phyloP scores from a whole-genome alignment of 2,888 invertebrate species.

The Crepidodera aurea region DNA sequence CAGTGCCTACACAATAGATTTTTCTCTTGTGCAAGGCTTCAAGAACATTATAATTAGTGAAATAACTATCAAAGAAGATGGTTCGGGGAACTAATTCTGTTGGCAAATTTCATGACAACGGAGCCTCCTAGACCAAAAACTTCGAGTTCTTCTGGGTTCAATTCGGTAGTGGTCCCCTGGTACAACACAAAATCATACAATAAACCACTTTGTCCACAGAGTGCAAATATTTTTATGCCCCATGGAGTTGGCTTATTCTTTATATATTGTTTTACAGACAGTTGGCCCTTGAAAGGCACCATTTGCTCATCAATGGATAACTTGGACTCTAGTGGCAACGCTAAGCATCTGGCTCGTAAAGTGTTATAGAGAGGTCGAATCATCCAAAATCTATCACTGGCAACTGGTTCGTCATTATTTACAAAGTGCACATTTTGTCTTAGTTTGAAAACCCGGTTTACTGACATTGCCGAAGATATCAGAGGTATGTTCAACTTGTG shows the following conservation, averaged over 20 bases:
- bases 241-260: neutral
- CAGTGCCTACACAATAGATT: neutral
- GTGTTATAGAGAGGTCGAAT: slow-evolving; percentile 8
- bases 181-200: slow-evolving; percentile 4
- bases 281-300: neutral
- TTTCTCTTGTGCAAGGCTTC: neutral
- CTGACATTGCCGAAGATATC: neutral
- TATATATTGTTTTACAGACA: slow-evolving; percentile 3
- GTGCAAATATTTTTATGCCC: neutral
- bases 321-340: neutral
- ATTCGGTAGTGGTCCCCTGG: slow-evolving; percentile 7
- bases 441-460: neutral
- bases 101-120: neutral
- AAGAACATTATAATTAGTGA: neutral
- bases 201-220: neutral
- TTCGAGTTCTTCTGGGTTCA: neutral
- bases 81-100: neutral
- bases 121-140: too few species aligned
- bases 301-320: neutral
- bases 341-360: slow-evolving; percentile 9
- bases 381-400: slow-evolving; percentile 8
- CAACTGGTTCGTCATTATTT: slow-evolving; percentile 5
- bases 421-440: neutral
- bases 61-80: neutral
- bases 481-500: neutral